Conservation (phyloP, 1,140 invertebrate genomes). For the Zaprionus gabonicus region DNA sequence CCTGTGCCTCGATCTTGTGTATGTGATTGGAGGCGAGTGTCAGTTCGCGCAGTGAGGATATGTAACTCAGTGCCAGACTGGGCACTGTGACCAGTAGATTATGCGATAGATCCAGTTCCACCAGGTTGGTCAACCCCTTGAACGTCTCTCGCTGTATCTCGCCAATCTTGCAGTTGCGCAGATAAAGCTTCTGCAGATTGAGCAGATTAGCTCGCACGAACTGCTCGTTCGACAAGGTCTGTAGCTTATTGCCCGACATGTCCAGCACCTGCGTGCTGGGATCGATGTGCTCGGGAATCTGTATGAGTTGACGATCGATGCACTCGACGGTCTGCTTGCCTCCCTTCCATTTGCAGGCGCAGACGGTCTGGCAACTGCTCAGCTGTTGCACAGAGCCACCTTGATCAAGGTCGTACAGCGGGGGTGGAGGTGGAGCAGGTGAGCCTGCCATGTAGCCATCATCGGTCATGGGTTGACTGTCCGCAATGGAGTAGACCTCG, state of each 20-base stretch:
- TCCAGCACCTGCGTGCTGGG: slow-evolving; percentile 95
- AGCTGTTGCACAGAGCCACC: slow-evolving; percentile 57
- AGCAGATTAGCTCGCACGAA: slow-evolving; percentile 92
- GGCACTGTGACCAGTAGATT: slow-evolving; percentile 92
- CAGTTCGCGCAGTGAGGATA: slow-evolving; percentile 92
- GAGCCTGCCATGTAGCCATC: slow-evolving; percentile 61
- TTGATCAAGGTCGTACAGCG: slow-evolving; percentile 35
- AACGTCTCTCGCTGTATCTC: slow-evolving; percentile 94
- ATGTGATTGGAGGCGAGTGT: slow-evolving; percentile 92
- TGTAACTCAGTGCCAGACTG: slow-evolving; percentile 90
- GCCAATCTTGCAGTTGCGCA: slow-evolving; percentile 92
- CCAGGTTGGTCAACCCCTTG: slow-evolving; percentile 92
- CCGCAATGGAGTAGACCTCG: slow-evolving; percentile 74
- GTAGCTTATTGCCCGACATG: slow-evolving; percentile 93
- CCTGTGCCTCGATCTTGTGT: slow-evolving; percentile 89
- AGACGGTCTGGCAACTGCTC: slow-evolving; percentile 89
- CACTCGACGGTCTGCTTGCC: slow-evolving; percentile 96
- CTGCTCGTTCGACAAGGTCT: slow-evolving; percentile 91
- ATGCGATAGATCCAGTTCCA: slow-evolving; percentile 93
- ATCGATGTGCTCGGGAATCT: slow-evolving; percentile 92
- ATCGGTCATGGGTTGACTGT: slow-evolving; percentile 79
- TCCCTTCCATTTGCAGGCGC: slow-evolving; percentile 96
- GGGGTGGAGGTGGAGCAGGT: slow-evolving; percentile 25
- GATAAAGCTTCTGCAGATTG: slow-evolving; percentile 94
- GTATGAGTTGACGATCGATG: slow-evolving; percentile 91